Conservation (phyloP, 1,140 invertebrate species). For the Acromyrmex echinatior region DNA sequence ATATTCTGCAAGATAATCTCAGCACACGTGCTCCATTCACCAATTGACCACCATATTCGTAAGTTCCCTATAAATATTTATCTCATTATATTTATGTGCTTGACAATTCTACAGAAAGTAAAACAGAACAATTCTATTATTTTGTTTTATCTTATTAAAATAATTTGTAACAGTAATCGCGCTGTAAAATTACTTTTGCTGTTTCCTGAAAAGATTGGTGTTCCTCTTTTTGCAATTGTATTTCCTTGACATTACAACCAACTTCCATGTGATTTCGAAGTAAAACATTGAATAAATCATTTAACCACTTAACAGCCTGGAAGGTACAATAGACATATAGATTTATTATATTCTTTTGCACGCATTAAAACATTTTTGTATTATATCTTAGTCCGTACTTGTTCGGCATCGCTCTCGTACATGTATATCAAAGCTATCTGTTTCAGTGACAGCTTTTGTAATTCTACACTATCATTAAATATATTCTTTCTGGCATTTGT, state of each 20-base stretch:
- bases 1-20: conserved; percentile 90
- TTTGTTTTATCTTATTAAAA: neutral
- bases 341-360: conserved; percentile 35
- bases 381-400: conserved; percentile 79
- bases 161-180: neutral
- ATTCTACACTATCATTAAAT: conserved; percentile 90
- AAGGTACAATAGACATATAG: conserved; percentile 42
- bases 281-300: conserved; percentile 91
- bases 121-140: neutral
- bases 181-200: conserved; percentile 86
- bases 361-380: neutral
- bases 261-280: conserved; percentile 91
- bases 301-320: conserved; percentile 91
- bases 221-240: conserved; percentile 91
- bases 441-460: conserved; percentile 92
- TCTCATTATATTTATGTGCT: neutral
- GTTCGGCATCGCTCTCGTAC: conserved; percentile 92
- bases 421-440: conserved; percentile 91
- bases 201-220: conserved; percentile 93
- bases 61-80: conserved; percentile 89
- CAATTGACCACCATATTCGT: conserved; percentile 93
- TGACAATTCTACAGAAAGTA: neutral
- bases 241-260: conserved; percentile 91
- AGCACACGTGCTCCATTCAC: conserved; percentile 92
- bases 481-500: conserved; percentile 89